These are phyloP conservation scores for Staurois parvus DNA, from an alignment of 2,797 vertebrate genomes.

Conservation along the genomic window DNA sequence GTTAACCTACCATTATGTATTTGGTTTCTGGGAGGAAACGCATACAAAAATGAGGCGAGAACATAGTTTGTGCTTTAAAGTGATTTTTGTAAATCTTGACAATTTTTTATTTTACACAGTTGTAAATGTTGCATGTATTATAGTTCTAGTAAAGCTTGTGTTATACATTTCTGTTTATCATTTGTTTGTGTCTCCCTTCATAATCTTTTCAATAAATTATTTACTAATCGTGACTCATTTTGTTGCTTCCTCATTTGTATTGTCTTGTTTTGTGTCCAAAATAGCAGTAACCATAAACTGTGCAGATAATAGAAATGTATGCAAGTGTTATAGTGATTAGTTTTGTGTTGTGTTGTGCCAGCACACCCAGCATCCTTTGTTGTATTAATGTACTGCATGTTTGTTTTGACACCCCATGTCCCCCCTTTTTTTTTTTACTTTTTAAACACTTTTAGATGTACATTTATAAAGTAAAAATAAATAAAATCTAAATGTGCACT, in stretches of 20 bases:
- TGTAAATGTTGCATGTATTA: neutral
- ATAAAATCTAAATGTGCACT: too few species aligned
- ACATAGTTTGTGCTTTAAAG: too few species aligned
- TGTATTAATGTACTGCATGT: neutral
- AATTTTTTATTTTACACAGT: too few species aligned
- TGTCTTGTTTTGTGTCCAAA: neutral
- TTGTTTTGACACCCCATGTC: too few species aligned
- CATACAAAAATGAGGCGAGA: too few species aligned
- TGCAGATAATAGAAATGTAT: neutral
- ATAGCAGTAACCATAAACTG: neutral
- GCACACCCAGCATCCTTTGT: neutral
- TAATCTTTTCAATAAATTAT: neutral
- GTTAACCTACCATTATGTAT: too few species aligned
- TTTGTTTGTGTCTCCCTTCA: slow-evolving; percentile 4
- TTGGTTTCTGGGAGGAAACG: too few species aligned
- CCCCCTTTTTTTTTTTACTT: neutral
- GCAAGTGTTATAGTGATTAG: neutral
- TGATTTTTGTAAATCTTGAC: too few species aligned
- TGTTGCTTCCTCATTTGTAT: slow-evolving; percentile 20
- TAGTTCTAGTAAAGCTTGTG: too few species aligned
- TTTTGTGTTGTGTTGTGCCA: neutral
- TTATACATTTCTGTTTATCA: neutral
- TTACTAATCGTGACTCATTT: slow-evolving; percentile 11
- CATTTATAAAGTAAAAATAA: too few species aligned
- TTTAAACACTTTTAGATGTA: neutral